Conservation (phyloP, 2,888 invertebrate genomes). For the Parascotia fuliginaria region DNA sequence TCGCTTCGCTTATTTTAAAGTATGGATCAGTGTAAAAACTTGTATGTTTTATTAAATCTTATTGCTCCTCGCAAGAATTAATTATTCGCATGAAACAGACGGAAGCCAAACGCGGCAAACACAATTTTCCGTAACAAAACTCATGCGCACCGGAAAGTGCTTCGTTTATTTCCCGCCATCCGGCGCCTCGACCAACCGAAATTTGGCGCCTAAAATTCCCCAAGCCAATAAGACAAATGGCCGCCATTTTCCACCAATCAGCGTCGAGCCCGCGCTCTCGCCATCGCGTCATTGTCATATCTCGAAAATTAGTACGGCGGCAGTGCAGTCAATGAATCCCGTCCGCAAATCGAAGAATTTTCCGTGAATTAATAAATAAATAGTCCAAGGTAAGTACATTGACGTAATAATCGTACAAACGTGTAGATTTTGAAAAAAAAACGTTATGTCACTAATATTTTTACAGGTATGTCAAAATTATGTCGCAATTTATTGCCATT, state of each 20-base stretch:
- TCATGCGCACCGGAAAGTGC: slow-evolving; percentile 78
- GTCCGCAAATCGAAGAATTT: slow-evolving; percentile 81
- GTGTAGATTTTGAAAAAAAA: slow-evolving; percentile 33
- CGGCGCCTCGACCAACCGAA: slow-evolving; percentile 82
- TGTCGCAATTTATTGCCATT: slow-evolving; percentile 61
- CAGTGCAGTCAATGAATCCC: slow-evolving; percentile 84
- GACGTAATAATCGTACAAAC: slow-evolving; percentile 27
- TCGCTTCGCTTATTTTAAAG: too few species aligned
- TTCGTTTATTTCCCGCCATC: slow-evolving; percentile 81
- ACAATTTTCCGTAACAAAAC: slow-evolving; percentile 78
- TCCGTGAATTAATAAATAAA: slow-evolving; percentile 70
- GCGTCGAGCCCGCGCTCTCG: slow-evolving; percentile 80
- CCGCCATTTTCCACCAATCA: slow-evolving; percentile 83
- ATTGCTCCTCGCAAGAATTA: slow-evolving; percentile 26
- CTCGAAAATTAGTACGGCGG: slow-evolving; percentile 83
- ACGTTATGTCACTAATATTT: slow-evolving; percentile 42
- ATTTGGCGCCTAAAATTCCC: slow-evolving; percentile 80
- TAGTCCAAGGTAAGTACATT: slow-evolving; percentile 65
- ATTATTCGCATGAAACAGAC: slow-evolving; percentile 50
- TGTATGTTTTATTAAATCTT: too few species aligned
- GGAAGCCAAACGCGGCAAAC: slow-evolving; percentile 73
- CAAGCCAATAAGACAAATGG: slow-evolving; percentile 71
- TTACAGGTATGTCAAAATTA: slow-evolving; percentile 40
- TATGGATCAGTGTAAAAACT: too few species aligned
- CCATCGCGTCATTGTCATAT: slow-evolving; percentile 83